phyloP scores from a whole-genome alignment of 2,113 vertebrate species.

The Pygoscelis adeliae region DNA sequence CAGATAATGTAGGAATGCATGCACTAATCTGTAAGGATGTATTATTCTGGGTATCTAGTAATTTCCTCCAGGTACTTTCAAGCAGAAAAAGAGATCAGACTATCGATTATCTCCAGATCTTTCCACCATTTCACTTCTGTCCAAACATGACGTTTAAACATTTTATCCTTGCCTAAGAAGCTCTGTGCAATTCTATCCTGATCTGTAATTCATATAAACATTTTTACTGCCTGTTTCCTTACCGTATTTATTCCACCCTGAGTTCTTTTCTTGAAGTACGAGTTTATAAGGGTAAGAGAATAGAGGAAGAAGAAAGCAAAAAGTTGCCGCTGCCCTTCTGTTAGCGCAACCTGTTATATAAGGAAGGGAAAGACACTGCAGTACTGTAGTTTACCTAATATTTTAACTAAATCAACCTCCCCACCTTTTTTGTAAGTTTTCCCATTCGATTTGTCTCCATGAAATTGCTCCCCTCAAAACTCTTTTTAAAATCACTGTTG shows the following conservation, averaged over 20 bases:
- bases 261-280: background rate
- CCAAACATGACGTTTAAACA: background rate
- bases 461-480: background rate
- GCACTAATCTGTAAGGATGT: accelerated
- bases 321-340: accelerated
- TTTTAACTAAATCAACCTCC: background rate
- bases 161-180: background rate
- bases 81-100: background rate
- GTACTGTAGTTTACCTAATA: background rate
- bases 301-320: background rate
- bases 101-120: background rate
- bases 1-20: accelerated
- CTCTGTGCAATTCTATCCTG: background rate
- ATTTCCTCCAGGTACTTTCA: background rate
- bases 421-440: background rate
- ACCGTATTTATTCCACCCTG: background rate
- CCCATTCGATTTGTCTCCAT: background rate
- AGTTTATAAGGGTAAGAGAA: background rate
- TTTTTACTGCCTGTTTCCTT: background rate
- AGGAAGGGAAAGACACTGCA: background rate
- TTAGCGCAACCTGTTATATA: too few species aligned
- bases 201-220: background rate
- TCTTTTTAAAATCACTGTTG: background rate
- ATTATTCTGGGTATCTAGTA: background rate
- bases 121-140: background rate